A percentile compares a stretch with the other conserved stretches of the same genome.
phyloP scores from a whole-genome alignment of 2,888 invertebrate genomes.

The Aspidiotus rigidus region DNA sequence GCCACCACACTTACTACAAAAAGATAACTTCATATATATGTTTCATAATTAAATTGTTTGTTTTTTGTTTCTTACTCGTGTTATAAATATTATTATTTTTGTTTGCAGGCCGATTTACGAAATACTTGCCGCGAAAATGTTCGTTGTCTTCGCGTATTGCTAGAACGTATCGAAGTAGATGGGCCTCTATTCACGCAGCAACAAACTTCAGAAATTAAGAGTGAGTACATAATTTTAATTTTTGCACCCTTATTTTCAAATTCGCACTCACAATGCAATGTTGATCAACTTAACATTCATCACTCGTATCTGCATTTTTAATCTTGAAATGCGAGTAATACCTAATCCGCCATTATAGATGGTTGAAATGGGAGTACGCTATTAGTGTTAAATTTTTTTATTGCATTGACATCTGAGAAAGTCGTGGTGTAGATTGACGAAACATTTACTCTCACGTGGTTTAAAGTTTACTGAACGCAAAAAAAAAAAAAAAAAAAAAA shows the following conservation, averaged over 20 bases:
- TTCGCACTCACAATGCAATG: neutral
- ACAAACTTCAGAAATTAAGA: conserved; percentile 53
- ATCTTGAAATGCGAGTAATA: too few relatives aligned
- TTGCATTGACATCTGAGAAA: too few relatives aligned
- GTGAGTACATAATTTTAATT: conserved; percentile 42
- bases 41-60: neutral
- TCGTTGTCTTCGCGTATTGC: conserved; percentile 62
- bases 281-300: neutral
- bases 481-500: too few relatives aligned
- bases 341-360: too few relatives aligned
- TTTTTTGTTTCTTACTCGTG: neutral
- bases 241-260: neutral
- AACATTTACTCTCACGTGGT: too few relatives aligned
- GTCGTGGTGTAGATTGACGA: too few relatives aligned
- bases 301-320: too few relatives aligned
- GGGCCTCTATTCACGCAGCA: conserved; percentile 47
- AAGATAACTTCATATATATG: neutral
- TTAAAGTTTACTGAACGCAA: too few relatives aligned
- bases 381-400: too few relatives aligned
- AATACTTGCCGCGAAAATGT: conserved; percentile 80
- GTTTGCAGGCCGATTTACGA: conserved; percentile 67
- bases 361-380: too few relatives aligned
- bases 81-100: conserved; percentile 34
- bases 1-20: too few relatives aligned
- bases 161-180: conserved; percentile 44